A percentile compares a stretch with the other conserved stretches of the same genome.
These are phyloP conservation scores for Julus scanicus DNA, from an alignment of 2,888 invertebrate species.

Conservation along the genomic window DNA sequence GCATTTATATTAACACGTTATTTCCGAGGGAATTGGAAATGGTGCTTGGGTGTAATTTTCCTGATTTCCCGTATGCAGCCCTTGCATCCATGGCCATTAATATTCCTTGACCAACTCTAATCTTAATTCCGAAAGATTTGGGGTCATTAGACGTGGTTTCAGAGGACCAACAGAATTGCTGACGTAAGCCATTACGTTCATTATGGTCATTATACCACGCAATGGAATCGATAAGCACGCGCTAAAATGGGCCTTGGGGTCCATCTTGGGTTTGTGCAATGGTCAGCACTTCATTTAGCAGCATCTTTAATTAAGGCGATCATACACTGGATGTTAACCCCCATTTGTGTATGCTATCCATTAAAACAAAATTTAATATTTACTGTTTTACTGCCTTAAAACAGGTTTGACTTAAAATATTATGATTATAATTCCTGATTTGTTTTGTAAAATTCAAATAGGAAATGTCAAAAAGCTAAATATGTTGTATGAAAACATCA, in stretches of 20 bases:
- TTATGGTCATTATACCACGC: background rate
- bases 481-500: no score
- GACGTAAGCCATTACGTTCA: background rate
- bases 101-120: background rate
- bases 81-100: background rate
- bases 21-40: background rate
- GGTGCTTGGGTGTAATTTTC: background rate
- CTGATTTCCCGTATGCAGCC: background rate
- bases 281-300: background rate
- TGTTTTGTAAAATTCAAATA: no score
- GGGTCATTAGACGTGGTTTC: background rate
- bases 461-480: no score
- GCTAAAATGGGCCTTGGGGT: background rate
- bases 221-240: background rate
- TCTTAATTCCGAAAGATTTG: background rate
- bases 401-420: no score
- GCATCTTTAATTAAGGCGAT: background rate
- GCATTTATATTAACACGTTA: background rate
- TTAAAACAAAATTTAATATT: no score
- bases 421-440: no score
- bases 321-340: background rate
- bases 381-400: no score
- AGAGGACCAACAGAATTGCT: background rate
- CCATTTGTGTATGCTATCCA: no score
- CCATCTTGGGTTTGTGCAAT: background rate